Base-by-base conservation (phyloP, 2,797 vertebrate species). In the Microhierax caerulescens region DNA sequence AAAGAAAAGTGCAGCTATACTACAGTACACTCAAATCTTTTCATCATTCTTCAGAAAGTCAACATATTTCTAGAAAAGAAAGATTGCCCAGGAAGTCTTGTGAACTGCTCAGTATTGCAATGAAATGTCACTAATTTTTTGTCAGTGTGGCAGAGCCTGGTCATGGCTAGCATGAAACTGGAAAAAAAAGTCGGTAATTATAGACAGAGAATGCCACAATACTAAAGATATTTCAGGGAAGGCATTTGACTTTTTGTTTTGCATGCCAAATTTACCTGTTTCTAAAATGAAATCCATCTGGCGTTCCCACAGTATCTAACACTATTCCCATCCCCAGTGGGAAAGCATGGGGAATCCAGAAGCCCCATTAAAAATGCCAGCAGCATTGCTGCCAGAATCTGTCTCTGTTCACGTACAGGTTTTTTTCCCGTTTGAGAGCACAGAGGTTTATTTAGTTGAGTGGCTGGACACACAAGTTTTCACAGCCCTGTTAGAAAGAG, bases 1-100 rank as follows among this genome's bases (percentile, higher is more conserved):
- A 97, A 89, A 94, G 94, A 90, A 85, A 95, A 95, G 41, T 77
- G 80, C 60, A 87, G 60, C 45, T 91, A 18, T 25, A 10, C 27
- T 84, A 13, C 25, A 45, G 28, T 76, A 21, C 37, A 67, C 41
- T 78, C 48, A 86, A 54, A 63, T 70, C 74, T 82, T 93, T 91
- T 94, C 77, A 79, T 93, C 74, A 54, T 77, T 85, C 63, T 59
- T 85, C 57, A 70, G 72, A 45, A 93, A 93, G 41, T 54, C 24
- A 59, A 37, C 16, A 15, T 80, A 77, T 68, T 89, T 85, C 41
- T 90, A 82, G 65, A 76, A 56, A 77, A 77, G 36, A 70, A 76
- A 84, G 22, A 36, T 37, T 84, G 19, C 57, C 47, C 23, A 28
- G 20, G 10, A 64, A 48, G 15, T 59, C 53, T 70, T 61, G 36